Conservation (phyloP, 2,113 vertebrate species). For the Siphamia tubifer region DNA sequence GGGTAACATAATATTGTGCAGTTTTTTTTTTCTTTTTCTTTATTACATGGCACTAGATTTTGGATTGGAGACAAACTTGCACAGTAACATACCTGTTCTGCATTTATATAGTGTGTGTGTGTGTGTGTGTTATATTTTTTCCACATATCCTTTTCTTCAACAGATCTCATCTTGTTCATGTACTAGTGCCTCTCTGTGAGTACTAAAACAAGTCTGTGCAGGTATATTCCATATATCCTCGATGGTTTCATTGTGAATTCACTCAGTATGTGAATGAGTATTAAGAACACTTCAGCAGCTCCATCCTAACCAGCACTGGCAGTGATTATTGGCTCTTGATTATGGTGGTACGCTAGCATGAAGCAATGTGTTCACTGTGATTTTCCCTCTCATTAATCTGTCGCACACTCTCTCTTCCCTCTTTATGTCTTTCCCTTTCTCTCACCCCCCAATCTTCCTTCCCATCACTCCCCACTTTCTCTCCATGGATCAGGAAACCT, state of each 20-base stretch:
- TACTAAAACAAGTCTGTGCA: constrained; percentile 38
- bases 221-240: constrained; percentile 17
- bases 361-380: constrained; percentile 49
- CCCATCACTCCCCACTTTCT: background rate
- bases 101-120: too few species aligned
- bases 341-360: constrained; percentile 20
- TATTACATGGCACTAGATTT: too few species aligned
- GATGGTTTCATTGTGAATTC: constrained; percentile 23
- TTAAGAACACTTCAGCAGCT: constrained; percentile 41
- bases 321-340: constrained; percentile 62
- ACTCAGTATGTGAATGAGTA: background rate
- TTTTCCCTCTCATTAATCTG: constrained; percentile 68
- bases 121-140: too few species aligned
- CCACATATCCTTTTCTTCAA: too few species aligned
- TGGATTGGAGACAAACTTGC: too few species aligned
- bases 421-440: constrained; percentile 4
- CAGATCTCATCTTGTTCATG: too few species aligned
- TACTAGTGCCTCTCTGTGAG: too few species aligned
- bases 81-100: too few species aligned
- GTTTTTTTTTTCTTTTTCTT: too few species aligned
- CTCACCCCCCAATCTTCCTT: background rate
- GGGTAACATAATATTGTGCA: too few species aligned
- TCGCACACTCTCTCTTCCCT: constrained; percentile 1
- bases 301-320: constrained; percentile 48
- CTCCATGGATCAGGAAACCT: constrained; percentile 87